Evolutionary conservation across 2,888 invertebrate genomes (phyloP).

Genomic region (Micropterix aruncella): DNA sequence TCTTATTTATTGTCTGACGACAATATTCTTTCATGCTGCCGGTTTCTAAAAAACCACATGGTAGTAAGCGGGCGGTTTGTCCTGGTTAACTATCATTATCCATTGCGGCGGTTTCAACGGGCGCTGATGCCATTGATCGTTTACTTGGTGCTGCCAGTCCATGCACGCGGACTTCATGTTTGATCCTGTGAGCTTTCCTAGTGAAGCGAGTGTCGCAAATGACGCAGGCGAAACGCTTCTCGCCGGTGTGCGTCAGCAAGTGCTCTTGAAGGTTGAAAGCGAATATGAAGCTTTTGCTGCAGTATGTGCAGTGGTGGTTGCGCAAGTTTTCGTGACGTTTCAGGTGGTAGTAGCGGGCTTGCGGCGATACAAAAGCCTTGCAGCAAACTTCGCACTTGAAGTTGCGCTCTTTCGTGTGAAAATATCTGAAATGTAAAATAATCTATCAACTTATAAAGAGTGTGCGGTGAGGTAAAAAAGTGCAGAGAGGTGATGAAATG

Average conservation of each 20-base stretch:
- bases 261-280: conserved; percentile 7
- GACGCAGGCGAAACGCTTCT: conserved; percentile 9
- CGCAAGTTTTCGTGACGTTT: conserved; percentile 10
- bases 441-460: too few species aligned
- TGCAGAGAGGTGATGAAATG: too few species aligned
- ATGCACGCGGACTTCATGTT: conserved; percentile 9
- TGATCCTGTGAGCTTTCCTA: conserved; percentile 9
- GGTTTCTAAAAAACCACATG: too few species aligned
- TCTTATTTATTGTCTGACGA: too few species aligned
- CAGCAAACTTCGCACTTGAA: conserved; percentile 9
- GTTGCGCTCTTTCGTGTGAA: conserved; percentile 11
- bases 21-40: too few species aligned
- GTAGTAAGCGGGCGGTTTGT: too few species aligned
- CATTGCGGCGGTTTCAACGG: too few species aligned
- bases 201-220: conserved; percentile 8
- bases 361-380: conserved; percentile 10
- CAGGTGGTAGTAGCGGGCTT: conserved; percentile 10
- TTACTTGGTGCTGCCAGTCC: conserved; percentile 6
- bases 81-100: too few species aligned
- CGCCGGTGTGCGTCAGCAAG: conserved; percentile 10
- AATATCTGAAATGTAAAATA: conserved; percentile 8
- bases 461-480: too few species aligned
- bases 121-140: too few species aligned
- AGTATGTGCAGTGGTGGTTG: conserved; percentile 9
- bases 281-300: conserved; percentile 10